phyloP scores from a whole-genome alignment of 1,140 invertebrate species.

The Caenorhabditis latens region DNA sequence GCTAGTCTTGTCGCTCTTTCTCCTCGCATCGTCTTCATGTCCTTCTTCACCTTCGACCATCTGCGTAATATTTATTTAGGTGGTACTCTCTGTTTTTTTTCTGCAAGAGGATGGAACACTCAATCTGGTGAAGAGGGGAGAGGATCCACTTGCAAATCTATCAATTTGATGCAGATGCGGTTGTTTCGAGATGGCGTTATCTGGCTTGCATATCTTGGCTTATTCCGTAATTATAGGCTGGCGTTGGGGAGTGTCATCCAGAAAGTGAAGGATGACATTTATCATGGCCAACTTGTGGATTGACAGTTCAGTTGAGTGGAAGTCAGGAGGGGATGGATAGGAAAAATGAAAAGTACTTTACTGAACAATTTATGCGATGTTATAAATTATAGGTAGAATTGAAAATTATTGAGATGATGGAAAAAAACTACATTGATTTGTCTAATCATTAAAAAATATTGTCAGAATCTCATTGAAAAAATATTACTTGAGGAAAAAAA shows the following conservation, averaged over 20 bases:
- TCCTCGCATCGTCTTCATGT: conserved; percentile 23
- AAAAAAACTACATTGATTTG: too few relatives aligned
- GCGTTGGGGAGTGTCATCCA: conserved; percentile 17
- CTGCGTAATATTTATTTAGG: conserved; percentile 56
- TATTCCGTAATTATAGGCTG: conserved; percentile 41
- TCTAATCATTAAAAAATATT: too few relatives aligned
- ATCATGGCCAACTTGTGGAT: conserved; percentile 33
- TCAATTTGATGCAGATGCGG: conserved; percentile 44
- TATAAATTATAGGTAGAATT: too few relatives aligned
- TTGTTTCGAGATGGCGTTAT: conserved; percentile 28
- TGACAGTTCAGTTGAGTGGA: too few relatives aligned
- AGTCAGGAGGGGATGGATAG: not conserved
- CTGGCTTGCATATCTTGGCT: conserved; percentile 30
- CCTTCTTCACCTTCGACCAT: conserved; percentile 38
- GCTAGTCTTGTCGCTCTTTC: conserved; percentile 22
- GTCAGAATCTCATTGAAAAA: too few relatives aligned
- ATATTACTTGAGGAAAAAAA: too few relatives aligned
- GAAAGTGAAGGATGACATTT: conserved; percentile 38
- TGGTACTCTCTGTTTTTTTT: not conserved
- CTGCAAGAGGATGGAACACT: not conserved
- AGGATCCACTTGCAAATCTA: conserved; percentile 35
- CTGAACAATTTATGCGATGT: too few relatives aligned
- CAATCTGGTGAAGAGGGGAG: conserved; percentile 6
- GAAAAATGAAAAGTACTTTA: too few relatives aligned
- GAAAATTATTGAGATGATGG: too few relatives aligned